Percentiles rank a stretch among this genome's conserved stretches.
Conservation (phyloP, 2,797 vertebrate genomes). For the Scarus forsteni region DNA sequence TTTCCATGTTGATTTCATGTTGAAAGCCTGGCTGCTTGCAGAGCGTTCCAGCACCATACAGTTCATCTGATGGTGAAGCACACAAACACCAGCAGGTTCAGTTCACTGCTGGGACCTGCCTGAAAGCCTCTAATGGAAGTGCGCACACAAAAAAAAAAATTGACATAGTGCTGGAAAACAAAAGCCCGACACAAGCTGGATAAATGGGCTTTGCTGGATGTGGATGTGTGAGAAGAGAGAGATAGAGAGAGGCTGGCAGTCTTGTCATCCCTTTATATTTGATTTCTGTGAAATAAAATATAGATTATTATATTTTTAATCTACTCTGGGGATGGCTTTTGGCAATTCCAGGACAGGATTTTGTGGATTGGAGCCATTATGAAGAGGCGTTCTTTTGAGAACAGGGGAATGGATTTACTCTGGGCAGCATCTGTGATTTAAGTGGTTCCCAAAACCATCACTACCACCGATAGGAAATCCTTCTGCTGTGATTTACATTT, state of each 20-base stretch:
- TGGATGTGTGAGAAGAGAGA: conserved; percentile 34
- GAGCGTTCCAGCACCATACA: conserved; percentile 45
- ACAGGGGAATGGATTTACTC: conserved; percentile 33
- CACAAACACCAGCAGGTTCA: conserved; percentile 58
- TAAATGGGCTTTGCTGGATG: conserved; percentile 64
- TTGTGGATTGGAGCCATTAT: conserved; percentile 28
- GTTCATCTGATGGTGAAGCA: conserved; percentile 56
- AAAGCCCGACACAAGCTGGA: conserved; percentile 36
- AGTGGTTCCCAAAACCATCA: conserved; percentile 46
- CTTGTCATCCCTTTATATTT: conserved; percentile 31
- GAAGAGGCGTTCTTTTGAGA: conserved; percentile 2
- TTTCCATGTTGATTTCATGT: conserved; percentile 21
- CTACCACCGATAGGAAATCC: conserved; percentile 33
- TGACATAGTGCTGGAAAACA: conserved; percentile 41
- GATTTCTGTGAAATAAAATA: conserved; percentile 16
- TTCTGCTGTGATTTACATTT: conserved; percentile 55
- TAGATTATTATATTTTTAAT: conserved; percentile 26
- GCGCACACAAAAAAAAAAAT: conserved; percentile 61
- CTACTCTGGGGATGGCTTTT: conserved; percentile 15
- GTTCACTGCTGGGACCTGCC: conserved; percentile 37
- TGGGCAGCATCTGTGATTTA: conserved; percentile 52
- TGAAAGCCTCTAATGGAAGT: conserved; percentile 77
- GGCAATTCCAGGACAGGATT: conserved; percentile 22
- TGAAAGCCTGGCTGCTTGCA: background rate
- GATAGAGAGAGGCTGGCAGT: conserved; percentile 5